Evolutionary conservation across 2,888 invertebrate species (phyloP), one percentile per base, ranked within the genome.

Genomic region (Catonia carolina): DNA sequence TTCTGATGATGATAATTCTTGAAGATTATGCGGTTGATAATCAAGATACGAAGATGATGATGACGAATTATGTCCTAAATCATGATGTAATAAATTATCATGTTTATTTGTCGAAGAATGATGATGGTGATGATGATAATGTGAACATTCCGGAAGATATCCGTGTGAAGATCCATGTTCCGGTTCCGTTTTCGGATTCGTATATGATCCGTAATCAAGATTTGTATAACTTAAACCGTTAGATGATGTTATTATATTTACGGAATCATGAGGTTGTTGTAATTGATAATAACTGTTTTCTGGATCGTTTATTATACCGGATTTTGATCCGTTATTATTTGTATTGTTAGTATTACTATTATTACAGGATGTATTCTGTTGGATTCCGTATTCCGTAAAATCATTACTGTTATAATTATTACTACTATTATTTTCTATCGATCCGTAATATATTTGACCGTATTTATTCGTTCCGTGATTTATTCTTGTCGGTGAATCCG

Each of bases 171-270:
- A 36, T 22, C 55, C 55, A 42, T 47, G 57, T 15, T 52, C 53
- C 20, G 53, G 55, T 35, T 59, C 59, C 27, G 59, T 58, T 49
- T 58, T 60, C 35, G 51, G 60, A 42, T 60, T 62, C 45, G 50
- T 55, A 59, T 50, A 62, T 33, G 60, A 67, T 2, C 81, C 80
- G 67, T 89, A 90, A 72, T 93, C 92, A 66, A 93, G 74, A 71
- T 92, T 92, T 1, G 92, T 92, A 71, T 93, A 93, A 71, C 91
- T 90, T 58, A 93, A 76, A 0, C 92, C 92, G 39, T 89, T 85
- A 68, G 89, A 89, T 1, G 89, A 86, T 68, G 85, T 89, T 64
- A 91, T 89, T 45, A 90, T 89, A 39, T 64, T 63, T n/a, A 66
- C 63, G 56, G 55, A 65, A 66, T 51, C 70, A 60, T 60, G 69